phyloP scores from a whole-genome alignment of 1,140 invertebrate genomes.

The Philopotamus ludificatus region DNA sequence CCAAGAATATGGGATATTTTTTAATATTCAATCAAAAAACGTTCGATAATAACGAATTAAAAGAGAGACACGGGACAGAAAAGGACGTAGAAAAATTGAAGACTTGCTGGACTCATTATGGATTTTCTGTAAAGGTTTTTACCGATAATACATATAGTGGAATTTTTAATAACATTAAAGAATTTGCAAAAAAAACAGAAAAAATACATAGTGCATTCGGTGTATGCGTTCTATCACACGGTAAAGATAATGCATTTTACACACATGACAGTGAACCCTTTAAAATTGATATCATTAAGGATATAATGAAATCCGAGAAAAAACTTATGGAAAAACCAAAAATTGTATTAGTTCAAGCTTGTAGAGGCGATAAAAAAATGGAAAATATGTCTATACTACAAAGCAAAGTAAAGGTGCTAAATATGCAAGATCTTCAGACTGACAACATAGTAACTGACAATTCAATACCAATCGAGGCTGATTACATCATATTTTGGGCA shows the following conservation, averaged over 20 bases:
- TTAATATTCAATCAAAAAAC: constrained; percentile 21
- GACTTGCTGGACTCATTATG: constrained; percentile 5
- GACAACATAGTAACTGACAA: too few relatives aligned
- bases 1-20: constrained; percentile 16
- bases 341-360: constrained; percentile 35
- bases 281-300: constrained; percentile 19
- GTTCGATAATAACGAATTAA: neutral
- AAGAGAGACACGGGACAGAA: constrained; percentile 16
- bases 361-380: constrained; percentile 31
- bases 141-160: neutral
- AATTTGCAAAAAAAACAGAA: neutral
- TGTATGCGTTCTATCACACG: constrained; percentile 20
- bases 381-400: neutral
- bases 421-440: too few relatives aligned
- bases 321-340: constrained; percentile 31
- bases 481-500: constrained; percentile 16
- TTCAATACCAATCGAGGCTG: constrained; percentile 17
- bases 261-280: constrained; percentile 11
- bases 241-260: constrained; percentile 1
- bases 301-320: neutral
- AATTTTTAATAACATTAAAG: neutral
- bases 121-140: constrained; percentile 11
- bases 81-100: constrained; percentile 1
- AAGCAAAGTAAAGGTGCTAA: too few relatives aligned
- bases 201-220: constrained; percentile 6